A percentile compares a stretch with the other conserved stretches of the same genome.
Evolutionary conservation across 1,140 invertebrate species (phyloP).

Genomic region (Hermetia illucens): DNA sequence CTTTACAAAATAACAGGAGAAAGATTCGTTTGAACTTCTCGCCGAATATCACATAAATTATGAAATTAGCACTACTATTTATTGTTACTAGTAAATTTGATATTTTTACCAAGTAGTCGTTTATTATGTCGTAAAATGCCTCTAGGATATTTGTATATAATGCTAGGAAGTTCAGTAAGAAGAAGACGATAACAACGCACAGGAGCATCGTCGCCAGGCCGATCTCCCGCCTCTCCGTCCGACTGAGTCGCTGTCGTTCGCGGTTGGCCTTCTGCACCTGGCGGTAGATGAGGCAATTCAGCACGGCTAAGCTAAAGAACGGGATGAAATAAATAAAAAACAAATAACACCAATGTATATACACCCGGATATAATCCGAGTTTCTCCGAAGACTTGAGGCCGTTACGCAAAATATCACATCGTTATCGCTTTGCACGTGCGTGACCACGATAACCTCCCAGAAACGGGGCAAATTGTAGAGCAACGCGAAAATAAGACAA

Average conservation of each 20-base stretch:
- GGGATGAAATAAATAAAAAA: constrained; percentile 86
- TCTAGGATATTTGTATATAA: constrained; percentile 80
- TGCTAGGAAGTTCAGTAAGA: constrained; percentile 85
- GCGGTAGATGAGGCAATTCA: constrained; percentile 81
- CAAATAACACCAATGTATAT: constrained; percentile 86
- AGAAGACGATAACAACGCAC: constrained; percentile 86
- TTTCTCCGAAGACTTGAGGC: constrained; percentile 56
- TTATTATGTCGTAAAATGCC: constrained; percentile 48
- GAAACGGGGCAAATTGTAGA: constrained; percentile 77
- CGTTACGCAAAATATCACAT: constrained; percentile 50
- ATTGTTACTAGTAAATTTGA: constrained; percentile 90
- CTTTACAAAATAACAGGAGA: constrained; percentile 69
- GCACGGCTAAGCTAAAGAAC: constrained; percentile 64
- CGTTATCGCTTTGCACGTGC: background rate
- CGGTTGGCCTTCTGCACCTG: constrained; percentile 70
- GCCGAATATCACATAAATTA: constrained; percentile 94
- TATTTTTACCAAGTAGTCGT: constrained; percentile 65
- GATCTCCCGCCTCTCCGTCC: constrained; percentile 72
- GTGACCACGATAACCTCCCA: constrained; percentile 40
- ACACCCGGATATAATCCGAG: constrained; percentile 63
- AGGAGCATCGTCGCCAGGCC: constrained; percentile 86
- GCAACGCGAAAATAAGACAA: constrained; percentile 66
- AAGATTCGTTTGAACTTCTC: constrained; percentile 90
- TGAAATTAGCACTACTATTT: constrained; percentile 93
- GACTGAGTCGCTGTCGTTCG: constrained; percentile 64